These are phyloP conservation scores for Nothoprocta pentlandii DNA, from an alignment of 2,113 vertebrate species.

Conservation along the genomic window DNA sequence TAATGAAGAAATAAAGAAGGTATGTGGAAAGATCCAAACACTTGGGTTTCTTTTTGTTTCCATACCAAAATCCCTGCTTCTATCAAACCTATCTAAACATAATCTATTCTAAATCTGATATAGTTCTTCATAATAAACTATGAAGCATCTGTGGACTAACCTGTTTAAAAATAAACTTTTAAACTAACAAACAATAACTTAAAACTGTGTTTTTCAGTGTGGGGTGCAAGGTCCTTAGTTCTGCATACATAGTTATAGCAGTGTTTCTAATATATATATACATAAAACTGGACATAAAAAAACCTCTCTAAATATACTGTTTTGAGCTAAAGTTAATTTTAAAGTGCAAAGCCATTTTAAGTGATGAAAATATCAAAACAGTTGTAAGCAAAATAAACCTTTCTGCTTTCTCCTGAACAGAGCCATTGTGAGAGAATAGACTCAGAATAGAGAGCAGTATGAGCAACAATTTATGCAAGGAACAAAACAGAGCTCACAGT, in stretches of 20 bases:
- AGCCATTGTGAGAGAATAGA: not conserved
- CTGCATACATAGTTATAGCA: not conserved
- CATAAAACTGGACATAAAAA: slow-evolving; percentile 22
- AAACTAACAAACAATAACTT: not conserved
- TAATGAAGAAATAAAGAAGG: not conserved
- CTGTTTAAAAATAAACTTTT: not conserved
- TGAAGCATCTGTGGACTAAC: not conserved
- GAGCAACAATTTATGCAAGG: not conserved
- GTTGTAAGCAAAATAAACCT: not conserved
- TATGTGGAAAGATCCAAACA: not conserved
- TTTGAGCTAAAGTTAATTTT: slow-evolving; percentile 40
- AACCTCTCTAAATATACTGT: not conserved
- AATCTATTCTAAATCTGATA: not conserved
- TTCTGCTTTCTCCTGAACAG: slow-evolving; percentile 37
- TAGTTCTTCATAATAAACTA: not conserved
- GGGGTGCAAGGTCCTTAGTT: not conserved
- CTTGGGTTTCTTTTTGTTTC: not conserved
- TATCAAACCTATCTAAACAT: not conserved
- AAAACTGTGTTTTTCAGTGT: not conserved
- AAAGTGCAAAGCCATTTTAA: slow-evolving; percentile 45
- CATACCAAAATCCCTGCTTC: not conserved
- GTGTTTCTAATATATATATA: not conserved
- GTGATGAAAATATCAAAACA: slow-evolving; percentile 36
- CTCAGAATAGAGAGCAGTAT: not conserved
- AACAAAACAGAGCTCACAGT: not conserved